phyloP scores from a whole-genome alignment of 2,113 vertebrate genomes.

The Ifrita kowaldi region DNA sequence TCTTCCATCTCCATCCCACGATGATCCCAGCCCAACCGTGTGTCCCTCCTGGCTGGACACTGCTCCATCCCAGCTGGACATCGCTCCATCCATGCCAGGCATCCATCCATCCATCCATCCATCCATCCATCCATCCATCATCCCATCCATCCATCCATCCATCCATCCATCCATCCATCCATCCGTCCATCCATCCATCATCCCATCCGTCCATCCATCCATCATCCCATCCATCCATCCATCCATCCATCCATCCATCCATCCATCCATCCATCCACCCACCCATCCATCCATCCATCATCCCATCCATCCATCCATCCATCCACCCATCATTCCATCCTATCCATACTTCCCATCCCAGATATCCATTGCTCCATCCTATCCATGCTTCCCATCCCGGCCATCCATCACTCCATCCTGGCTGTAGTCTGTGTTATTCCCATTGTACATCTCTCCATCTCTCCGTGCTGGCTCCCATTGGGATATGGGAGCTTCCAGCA shows the following conservation, averaged over 20 bases:
- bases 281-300: not conserved
- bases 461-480: fast-evolving
- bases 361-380: fast-evolving
- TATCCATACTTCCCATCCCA: fast-evolving
- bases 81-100: not conserved
- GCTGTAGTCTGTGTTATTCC: not conserved
- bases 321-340: not conserved
- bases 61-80: not conserved
- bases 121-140: not conserved
- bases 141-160: fast-evolving
- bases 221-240: no score
- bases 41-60: not conserved
- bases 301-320: no score
- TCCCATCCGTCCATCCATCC: fast-evolving
- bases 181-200: not conserved
- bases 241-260: not conserved
- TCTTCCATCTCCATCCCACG: not conserved
- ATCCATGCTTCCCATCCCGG: not conserved
- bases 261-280: no score
- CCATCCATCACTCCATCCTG: not conserved
- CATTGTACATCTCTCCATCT: fast-evolving
- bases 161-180: not conserved
- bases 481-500: not conserved
- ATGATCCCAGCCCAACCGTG: fast-evolving
- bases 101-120: not conserved